Conservation (phyloP, 2,888 invertebrate species). For the Unio delphinus region DNA sequence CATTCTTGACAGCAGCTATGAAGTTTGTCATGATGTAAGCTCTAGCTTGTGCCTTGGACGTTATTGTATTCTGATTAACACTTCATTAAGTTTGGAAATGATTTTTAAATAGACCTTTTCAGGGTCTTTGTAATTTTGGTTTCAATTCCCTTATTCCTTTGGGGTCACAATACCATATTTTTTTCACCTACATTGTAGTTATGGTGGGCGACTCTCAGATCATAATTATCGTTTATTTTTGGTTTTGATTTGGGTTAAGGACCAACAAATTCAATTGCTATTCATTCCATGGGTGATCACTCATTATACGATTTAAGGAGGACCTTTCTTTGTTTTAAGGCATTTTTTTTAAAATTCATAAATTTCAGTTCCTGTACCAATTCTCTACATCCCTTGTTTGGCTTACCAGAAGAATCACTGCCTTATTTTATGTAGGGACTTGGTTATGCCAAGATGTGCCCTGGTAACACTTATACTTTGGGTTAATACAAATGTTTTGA, state of each 20-base stretch:
- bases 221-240: neutral
- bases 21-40: too few species aligned
- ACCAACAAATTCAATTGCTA: constrained; percentile 12
- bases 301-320: neutral
- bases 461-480: constrained; percentile 3
- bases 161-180: neutral
- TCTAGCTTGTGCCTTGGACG: neutral
- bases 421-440: neutral
- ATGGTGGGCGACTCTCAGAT: neutral
- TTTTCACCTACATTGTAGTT: neutral
- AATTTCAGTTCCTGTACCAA: too few species aligned
- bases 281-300: constrained; percentile 1
- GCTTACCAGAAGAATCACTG: constrained; percentile 1
- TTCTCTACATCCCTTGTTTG: neutral
- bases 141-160: neutral
- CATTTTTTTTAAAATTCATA: too few species aligned
- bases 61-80: neutral
- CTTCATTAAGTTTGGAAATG: neutral
- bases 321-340: neutral
- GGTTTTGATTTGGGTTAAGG: constrained; percentile 3
- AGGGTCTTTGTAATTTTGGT: neutral
- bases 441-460: constrained; percentile 4
- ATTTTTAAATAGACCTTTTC: neutral
- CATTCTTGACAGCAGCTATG: too few species aligned
- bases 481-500: neutral